A percentile compares a stretch with the other conserved stretches of the same genome.
phyloP scores from a whole-genome alignment of 2,888 invertebrate genomes.

The Prenolepis imparis region DNA sequence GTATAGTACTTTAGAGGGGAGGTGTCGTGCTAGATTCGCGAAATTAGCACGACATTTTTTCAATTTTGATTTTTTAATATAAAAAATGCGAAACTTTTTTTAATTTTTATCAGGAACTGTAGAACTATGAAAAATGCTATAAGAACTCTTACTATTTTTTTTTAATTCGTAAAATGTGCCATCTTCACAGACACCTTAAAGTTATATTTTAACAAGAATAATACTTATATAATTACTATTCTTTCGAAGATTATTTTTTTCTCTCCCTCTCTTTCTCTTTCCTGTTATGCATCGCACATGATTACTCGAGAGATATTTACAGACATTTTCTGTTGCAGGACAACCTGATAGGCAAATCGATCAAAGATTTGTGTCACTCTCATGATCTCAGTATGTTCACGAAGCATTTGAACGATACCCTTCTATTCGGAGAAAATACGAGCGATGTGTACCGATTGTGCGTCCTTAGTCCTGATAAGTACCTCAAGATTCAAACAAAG shows the following conservation, averaged over 20 bases:
- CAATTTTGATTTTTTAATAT: too few relatives aligned
- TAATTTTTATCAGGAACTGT: too few relatives aligned
- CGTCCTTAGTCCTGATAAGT: slow-evolving; percentile 90
- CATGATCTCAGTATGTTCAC: slow-evolving; percentile 93
- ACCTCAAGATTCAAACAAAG: slow-evolving; percentile 94
- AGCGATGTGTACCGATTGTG: slow-evolving; percentile 90
- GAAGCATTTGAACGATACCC: slow-evolving; percentile 93
- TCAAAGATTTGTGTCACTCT: slow-evolving; percentile 95
- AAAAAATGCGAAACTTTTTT: too few relatives aligned
- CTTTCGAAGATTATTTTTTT: not conserved
- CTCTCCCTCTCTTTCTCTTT: not conserved
- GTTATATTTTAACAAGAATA: not conserved
- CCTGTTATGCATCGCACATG: not conserved
- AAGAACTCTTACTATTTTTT: too few relatives aligned
- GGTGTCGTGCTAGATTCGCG: too few relatives aligned
- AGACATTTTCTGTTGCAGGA: slow-evolving; percentile 81
- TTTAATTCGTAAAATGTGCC: too few relatives aligned
- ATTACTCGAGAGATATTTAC: not conserved
- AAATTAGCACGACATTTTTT: too few relatives aligned
- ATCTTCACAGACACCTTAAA: too few relatives aligned
- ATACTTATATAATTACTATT: not conserved
- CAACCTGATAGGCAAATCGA: slow-evolving; percentile 85
- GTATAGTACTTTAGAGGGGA: too few relatives aligned
- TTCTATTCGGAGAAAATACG: slow-evolving; percentile 88
- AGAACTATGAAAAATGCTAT: too few relatives aligned